phyloP scores from a whole-genome alignment of 2,888 invertebrate species.

The Calameuta idolon region DNA sequence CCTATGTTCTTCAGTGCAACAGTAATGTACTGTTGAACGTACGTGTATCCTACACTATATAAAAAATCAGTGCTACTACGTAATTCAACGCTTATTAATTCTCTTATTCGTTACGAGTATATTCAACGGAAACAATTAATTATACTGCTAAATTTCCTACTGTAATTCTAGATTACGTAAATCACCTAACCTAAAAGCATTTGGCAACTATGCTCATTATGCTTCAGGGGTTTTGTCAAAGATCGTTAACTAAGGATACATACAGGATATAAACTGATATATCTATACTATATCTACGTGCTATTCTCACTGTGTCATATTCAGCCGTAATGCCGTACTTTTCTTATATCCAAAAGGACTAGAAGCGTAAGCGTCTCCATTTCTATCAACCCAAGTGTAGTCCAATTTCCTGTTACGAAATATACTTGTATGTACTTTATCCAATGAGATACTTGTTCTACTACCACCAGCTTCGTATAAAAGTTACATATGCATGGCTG shows the following conservation, averaged over 20 bases:
- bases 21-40: neutral
- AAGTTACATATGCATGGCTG: conserved; percentile 32
- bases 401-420: neutral
- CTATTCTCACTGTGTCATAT: neutral
- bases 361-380: neutral
- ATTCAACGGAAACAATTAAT: neutral
- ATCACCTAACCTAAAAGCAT: neutral
- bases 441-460: neutral
- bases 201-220: conserved; percentile 16
- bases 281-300: conserved; percentile 39
- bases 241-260: conserved; percentile 60
- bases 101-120: neutral
- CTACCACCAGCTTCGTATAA: conserved; percentile 29
- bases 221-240: conserved; percentile 53
- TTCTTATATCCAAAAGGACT: neutral
- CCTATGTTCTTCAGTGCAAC: neutral
- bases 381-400: neutral
- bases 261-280: conserved; percentile 65
- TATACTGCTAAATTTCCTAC: neutral
- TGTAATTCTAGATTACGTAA: neutral
- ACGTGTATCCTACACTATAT: neutral
- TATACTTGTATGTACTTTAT: neutral
- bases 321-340: neutral
- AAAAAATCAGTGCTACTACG: neutral
- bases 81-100: neutral